Evolutionary conservation across 2,797 vertebrate species (phyloP).

Genomic region (Thaleichthys pacificus): DNA sequence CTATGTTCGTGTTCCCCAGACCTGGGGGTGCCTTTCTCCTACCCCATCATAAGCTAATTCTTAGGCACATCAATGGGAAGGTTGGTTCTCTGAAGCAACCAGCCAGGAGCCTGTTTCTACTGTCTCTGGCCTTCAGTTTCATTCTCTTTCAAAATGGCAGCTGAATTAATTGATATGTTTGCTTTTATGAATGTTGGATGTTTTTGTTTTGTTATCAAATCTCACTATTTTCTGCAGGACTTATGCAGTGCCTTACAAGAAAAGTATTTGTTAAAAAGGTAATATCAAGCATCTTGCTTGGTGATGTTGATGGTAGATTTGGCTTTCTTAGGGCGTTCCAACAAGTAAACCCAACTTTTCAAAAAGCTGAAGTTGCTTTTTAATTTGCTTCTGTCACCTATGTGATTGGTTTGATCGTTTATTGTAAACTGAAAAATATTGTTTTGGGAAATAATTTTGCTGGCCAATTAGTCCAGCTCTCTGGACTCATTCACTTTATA

Average conservation of each 20-base stretch:
- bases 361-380: no score
- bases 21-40: not conserved
- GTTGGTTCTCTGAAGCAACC: not conserved
- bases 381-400: no score
- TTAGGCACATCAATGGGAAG: conserved; percentile 1
- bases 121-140: conserved; percentile 7
- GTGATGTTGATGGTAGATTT: not conserved
- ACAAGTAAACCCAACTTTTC: no score
- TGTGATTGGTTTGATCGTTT: no score
- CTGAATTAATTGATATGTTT: conserved; percentile 11
- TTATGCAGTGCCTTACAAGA: conserved; percentile 54
- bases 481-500: no score
- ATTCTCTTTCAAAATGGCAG: conserved; percentile 1
- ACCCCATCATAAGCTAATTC: not conserved
- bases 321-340: not conserved
- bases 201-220: conserved; percentile 3
- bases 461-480: no score
- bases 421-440: no score
- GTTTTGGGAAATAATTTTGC: no score
- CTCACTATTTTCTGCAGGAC: conserved; percentile 38
- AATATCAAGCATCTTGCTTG: conserved; percentile 25
- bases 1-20: not conserved
- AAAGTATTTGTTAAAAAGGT: not conserved
- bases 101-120: not conserved
- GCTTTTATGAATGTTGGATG: conserved; percentile 4